Percentiles rank a stretch among this genome's conserved stretches.
These are phyloP conservation scores for Luehdorfia chinensis DNA, from an alignment of 1,140 invertebrate species.

Conservation along the genomic window DNA sequence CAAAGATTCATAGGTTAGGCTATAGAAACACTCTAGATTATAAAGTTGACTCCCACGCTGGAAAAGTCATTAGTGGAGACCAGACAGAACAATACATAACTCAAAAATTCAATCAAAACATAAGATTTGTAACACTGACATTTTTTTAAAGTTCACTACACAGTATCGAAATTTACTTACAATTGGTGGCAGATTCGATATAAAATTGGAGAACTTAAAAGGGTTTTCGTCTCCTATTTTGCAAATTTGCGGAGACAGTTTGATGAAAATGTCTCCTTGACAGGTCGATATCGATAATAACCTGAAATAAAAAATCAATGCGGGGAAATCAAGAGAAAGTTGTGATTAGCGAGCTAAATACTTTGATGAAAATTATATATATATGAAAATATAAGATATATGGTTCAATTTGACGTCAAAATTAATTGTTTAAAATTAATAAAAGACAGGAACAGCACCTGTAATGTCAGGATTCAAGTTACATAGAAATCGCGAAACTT, in stretches of 20 bases:
- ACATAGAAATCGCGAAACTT: constrained; percentile 5
- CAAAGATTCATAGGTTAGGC: no score
- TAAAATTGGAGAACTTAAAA: constrained; percentile 75
- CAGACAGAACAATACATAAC: no score
- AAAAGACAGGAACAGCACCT: background rate
- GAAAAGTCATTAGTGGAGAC: no score
- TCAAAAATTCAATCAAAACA: no score
- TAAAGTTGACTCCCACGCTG: no score
- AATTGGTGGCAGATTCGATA: constrained; percentile 75
- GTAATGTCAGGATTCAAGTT: constrained; percentile 8
- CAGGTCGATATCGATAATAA: constrained; percentile 76
- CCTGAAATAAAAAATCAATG: constrained; percentile 76
- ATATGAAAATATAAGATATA: background rate
- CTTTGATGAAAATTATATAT: constrained; percentile 1
- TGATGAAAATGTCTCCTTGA: constrained; percentile 72
- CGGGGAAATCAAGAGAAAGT: constrained; percentile 37
- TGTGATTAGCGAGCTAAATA: background rate
- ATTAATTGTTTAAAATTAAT: background rate
- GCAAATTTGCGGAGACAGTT: constrained; percentile 66
- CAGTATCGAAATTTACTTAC: constrained; percentile 59
- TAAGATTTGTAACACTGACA: no score
- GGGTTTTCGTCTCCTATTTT: constrained; percentile 77
- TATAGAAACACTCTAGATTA: no score
- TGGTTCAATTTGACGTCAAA: background rate
- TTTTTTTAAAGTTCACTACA: no score